phyloP scores from a whole-genome alignment of 1,140 invertebrate species.

The Drosophila quadrilineata region DNA sequence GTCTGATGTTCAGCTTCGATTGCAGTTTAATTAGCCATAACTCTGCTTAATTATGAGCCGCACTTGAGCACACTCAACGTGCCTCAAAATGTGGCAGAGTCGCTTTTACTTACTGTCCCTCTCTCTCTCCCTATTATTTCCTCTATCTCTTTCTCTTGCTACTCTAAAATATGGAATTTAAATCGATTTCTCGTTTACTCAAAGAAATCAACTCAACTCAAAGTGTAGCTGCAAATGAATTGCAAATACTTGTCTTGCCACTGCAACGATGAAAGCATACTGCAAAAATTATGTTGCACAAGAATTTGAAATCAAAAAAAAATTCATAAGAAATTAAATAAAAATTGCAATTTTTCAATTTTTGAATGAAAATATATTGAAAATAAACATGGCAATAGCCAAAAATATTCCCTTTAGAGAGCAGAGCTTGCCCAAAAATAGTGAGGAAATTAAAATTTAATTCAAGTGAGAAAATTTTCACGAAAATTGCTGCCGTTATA shows the following conservation, averaged over 20 bases:
- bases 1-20: too few relatives aligned
- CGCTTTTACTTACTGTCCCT: too few relatives aligned
- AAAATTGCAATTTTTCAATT: too few relatives aligned
- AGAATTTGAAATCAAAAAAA: too few relatives aligned
- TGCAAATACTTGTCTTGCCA: neutral
- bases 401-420: too few relatives aligned
- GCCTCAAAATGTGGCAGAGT: constrained; percentile 1
- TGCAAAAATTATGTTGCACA: neutral
- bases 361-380: too few relatives aligned
- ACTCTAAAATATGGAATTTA: too few relatives aligned
- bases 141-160: neutral
- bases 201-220: neutral
- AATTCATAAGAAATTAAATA: too few relatives aligned
- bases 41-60: constrained; percentile 30
- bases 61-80: constrained; percentile 3
- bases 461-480: constrained; percentile 18
- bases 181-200: neutral
- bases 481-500: constrained; percentile 49
- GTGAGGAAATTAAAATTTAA: constrained; percentile 17
- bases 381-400: too few relatives aligned
- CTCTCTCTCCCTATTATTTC: too few relatives aligned
- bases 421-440: too few relatives aligned
- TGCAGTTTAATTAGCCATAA: constrained; percentile 28
- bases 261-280: neutral
- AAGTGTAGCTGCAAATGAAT: neutral